phyloP scores from a whole-genome alignment of 1,140 invertebrate genomes.

The Cherax destructor region DNA sequence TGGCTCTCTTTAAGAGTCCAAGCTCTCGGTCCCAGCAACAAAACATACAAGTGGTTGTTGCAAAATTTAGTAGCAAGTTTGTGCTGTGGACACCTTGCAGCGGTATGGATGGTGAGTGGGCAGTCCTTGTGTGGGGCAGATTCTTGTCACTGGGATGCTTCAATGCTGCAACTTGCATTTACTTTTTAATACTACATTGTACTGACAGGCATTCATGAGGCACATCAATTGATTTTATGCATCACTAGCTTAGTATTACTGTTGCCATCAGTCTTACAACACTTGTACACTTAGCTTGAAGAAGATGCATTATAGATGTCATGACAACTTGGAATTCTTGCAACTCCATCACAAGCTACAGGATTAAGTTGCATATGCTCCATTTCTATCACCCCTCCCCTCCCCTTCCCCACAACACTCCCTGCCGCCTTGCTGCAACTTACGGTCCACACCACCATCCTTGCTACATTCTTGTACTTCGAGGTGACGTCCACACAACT shows the following conservation, averaged over 20 bases:
- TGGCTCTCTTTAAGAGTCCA: conserved; percentile 58
- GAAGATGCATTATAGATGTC: conserved; percentile 14
- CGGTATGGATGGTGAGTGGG: conserved; percentile 47
- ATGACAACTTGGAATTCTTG: conserved; percentile 32
- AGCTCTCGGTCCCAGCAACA: conserved; percentile 66
- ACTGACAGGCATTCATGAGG: conserved; percentile 67
- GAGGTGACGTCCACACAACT: conserved; percentile 56
- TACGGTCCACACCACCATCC: conserved; percentile 60
- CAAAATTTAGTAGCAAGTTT: conserved; percentile 64
- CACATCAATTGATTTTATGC: conserved; percentile 63
- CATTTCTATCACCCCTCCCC: conserved; percentile 7
- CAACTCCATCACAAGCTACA: conserved; percentile 13
- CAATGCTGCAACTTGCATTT: conserved; percentile 55
- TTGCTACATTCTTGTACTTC: conserved; percentile 66
- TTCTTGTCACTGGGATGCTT: conserved; percentile 55
- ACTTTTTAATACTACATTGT: conserved; percentile 67
- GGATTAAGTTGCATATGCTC: conserved; percentile 15
- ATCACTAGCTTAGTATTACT: conserved; percentile 54
- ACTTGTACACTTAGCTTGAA: conserved; percentile 14
- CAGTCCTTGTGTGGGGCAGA: conserved; percentile 26
- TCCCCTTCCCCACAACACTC: conserved; percentile 15
- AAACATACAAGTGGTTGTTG: conserved; percentile 42
- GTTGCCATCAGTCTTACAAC: conserved; percentile 51
- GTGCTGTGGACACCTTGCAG: conserved; percentile 66
- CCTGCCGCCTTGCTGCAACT: conserved; percentile 42